A percentile compares a stretch with the other conserved stretches of the same genome.
phyloP scores from a whole-genome alignment of 1,140 invertebrate species.

The Drosophila oshimai region DNA sequence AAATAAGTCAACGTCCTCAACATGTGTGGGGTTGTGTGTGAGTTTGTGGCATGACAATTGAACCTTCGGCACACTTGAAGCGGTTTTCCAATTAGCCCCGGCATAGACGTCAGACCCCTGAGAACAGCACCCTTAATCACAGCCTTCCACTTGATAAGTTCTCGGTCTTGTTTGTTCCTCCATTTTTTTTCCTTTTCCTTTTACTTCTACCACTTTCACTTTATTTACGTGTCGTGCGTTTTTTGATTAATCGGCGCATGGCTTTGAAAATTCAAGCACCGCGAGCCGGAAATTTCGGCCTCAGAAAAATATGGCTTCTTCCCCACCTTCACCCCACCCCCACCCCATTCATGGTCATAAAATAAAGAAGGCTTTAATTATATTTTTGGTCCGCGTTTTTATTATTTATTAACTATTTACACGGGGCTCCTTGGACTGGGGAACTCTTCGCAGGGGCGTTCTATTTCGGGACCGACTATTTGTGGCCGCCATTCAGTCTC shows the following conservation, averaged over 20 bases:
- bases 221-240: constrained; percentile 34
- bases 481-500: constrained; percentile 23
- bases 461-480: constrained; percentile 30
- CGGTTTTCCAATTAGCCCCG: constrained; percentile 23
- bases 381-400: constrained; percentile 46
- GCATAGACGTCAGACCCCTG: constrained; percentile 18
- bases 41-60: constrained; percentile 11
- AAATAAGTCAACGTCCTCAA: background rate
- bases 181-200: background rate
- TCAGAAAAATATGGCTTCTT: constrained; percentile 17
- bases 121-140: constrained; percentile 12
- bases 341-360: constrained; percentile 29
- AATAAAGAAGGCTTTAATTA: constrained; percentile 53
- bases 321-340: constrained; percentile 3
- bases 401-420: constrained; percentile 67
- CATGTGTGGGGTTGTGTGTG: constrained; percentile 1
- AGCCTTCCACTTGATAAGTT: constrained; percentile 2
- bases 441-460: background rate
- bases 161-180: constrained; percentile 2
- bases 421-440: constrained; percentile 7
- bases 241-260: constrained; percentile 60
- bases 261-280: constrained; percentile 58
- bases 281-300: constrained; percentile 47
- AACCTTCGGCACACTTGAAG: constrained; percentile 21
- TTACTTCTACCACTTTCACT: constrained; percentile 21